phyloP scores from a whole-genome alignment of 53 echinoderm and acorn worm genomes.

The Stichopus horrens region DNA sequence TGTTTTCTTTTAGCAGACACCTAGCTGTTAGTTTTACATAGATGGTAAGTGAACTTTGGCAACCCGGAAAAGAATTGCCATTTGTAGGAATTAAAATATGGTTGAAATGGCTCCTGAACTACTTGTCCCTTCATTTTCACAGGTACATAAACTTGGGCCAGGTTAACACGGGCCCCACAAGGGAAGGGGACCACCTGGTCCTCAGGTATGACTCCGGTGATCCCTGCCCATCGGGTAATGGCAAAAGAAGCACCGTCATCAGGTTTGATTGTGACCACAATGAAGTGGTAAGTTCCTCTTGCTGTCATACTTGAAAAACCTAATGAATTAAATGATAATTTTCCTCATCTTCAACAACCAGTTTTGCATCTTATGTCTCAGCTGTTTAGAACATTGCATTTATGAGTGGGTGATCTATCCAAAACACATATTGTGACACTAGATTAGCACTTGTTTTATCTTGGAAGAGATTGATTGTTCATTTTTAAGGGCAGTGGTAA shows the following conservation, averaged over 20 bases:
- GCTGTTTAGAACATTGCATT: background rate
- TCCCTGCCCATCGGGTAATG: constrained; percentile 38
- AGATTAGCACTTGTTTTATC: no score
- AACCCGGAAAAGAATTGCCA: no score
- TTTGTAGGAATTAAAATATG: no score
- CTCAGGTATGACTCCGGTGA: constrained; percentile 60
- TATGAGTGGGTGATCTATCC: background rate
- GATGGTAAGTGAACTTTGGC: no score
- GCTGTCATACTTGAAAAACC: background rate
- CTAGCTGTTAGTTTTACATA: no score
- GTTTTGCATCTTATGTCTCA: no score
- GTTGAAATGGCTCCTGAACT: background rate
- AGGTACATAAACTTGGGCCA: constrained; percentile 78
- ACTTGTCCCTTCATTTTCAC: constrained; percentile 6
- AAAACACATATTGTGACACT: no score
- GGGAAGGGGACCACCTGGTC: constrained; percentile 84
- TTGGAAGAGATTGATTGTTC: no score
- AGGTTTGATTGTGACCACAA: constrained; percentile 87
- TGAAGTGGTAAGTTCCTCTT: constrained; percentile 66
- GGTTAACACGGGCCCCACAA: constrained; percentile 65
- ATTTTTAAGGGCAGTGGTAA: no score
- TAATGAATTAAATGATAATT: no score
- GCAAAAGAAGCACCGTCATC: constrained; percentile 63
- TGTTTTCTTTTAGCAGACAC: no score
- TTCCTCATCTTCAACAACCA: no score